Conservation (phyloP, 1,140 invertebrate species). For the Cherax destructor region DNA sequence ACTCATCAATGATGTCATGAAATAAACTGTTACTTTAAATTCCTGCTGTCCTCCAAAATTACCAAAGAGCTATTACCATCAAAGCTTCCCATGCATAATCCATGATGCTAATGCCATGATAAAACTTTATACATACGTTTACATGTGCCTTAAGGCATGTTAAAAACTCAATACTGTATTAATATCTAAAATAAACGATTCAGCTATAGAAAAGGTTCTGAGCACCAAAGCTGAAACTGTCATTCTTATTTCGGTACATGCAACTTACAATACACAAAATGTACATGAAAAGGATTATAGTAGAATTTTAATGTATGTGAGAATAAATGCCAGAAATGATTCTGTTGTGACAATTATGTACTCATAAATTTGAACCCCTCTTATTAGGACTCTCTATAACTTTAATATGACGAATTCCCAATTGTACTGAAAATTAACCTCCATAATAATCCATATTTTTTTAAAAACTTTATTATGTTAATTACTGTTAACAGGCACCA, state of each 20-base stretch:
- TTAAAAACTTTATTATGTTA: background rate
- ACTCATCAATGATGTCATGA: background rate
- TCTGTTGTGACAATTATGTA: background rate
- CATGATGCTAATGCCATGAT: conserved; percentile 11
- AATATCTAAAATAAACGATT: conserved; percentile 29
- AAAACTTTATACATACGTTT: conserved; percentile 9
- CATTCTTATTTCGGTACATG: conserved; percentile 6
- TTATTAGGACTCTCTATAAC: background rate
- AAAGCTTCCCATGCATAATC: background rate
- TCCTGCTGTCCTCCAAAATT: background rate
- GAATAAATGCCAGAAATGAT: background rate
- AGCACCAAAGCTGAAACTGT: conserved; percentile 35
- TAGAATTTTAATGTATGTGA: background rate
- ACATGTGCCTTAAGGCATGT: background rate
- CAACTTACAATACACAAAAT: conserved; percentile 22
- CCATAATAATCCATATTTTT: background rate
- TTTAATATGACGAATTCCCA: conserved; percentile 10
- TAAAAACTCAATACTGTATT: conserved; percentile 24
- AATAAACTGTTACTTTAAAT: background rate
- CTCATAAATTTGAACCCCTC: background rate
- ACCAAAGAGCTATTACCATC: background rate
- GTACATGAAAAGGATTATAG: background rate
- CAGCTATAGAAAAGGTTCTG: conserved; percentile 34
- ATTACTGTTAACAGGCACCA: conserved; percentile 32
- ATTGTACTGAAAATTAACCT: conserved; percentile 14